phyloP scores from a whole-genome alignment of 2,888 invertebrate genomes.

The Dioctria rufipes region DNA sequence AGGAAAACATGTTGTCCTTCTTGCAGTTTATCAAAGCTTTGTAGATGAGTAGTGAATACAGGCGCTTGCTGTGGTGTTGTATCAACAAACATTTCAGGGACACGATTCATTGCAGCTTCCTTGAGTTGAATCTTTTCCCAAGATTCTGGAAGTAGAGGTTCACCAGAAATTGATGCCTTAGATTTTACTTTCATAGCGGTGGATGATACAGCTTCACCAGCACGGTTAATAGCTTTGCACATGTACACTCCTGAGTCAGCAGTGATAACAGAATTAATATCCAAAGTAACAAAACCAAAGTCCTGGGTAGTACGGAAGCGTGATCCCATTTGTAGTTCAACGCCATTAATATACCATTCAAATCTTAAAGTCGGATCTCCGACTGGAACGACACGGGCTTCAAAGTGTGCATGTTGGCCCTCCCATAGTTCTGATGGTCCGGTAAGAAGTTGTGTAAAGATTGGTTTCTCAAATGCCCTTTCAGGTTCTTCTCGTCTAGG shows the following conservation, averaged over 20 bases:
- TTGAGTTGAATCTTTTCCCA: slow-evolving; percentile 93
- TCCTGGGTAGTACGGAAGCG: slow-evolving; percentile 93
- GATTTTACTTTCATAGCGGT: slow-evolving; percentile 91
- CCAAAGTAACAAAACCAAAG: slow-evolving; percentile 94
- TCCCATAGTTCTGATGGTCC: slow-evolving; percentile 94
- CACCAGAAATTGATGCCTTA: slow-evolving; percentile 84
- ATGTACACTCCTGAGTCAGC: slow-evolving; percentile 95
- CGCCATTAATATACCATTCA: slow-evolving; percentile 96
- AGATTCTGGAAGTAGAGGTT: slow-evolving; percentile 90
- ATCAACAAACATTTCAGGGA: slow-evolving; percentile 90
- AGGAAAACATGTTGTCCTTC: slow-evolving; percentile 91
- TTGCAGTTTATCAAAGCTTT: slow-evolving; percentile 85
- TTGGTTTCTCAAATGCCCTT: slow-evolving; percentile 89
- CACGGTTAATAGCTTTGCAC: slow-evolving; percentile 93
- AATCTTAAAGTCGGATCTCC: slow-evolving; percentile 93
- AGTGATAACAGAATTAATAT: slow-evolving; percentile 88
- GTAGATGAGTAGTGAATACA: slow-evolving; percentile 94
- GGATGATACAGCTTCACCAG: slow-evolving; percentile 95
- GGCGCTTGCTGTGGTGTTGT: slow-evolving; percentile 91
- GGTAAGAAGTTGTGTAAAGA: slow-evolving; percentile 89
- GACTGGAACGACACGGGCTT: slow-evolving; percentile 92
- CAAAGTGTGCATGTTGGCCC: slow-evolving; percentile 91
- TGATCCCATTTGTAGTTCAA: slow-evolving; percentile 93
- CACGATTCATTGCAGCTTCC: slow-evolving; percentile 92
- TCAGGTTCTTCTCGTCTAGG: slow-evolving; percentile 84